A percentile compares a stretch with the other conserved stretches of the same genome.
Conservation (phyloP, 1,140 invertebrate genomes). For the Berghia stephanieae region DNA sequence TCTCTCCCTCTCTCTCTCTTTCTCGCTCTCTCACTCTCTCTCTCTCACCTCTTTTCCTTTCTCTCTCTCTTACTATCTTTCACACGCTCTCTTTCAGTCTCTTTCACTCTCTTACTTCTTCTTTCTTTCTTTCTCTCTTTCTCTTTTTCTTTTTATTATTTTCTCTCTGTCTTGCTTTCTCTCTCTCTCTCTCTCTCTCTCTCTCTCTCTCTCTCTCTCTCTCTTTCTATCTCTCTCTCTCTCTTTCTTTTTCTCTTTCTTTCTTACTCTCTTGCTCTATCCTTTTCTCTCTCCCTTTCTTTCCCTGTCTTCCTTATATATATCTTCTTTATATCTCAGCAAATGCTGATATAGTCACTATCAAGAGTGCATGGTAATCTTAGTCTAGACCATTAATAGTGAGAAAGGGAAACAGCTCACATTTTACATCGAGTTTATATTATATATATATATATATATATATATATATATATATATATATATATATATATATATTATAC, state of each 20-base stretch:
- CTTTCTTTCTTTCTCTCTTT: neutral
- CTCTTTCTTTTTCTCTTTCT: neutral
- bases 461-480: neutral
- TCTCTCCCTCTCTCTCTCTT: neutral
- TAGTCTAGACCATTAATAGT: too few relatives aligned
- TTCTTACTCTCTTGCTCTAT: too few relatives aligned
- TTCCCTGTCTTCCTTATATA: neutral
- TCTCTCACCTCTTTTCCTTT: neutral
- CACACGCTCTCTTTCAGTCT: too few relatives aligned
- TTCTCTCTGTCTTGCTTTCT: slow-evolving; percentile 2
- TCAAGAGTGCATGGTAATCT: too few relatives aligned
- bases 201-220: slow-evolving; percentile 19
- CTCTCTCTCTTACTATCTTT: too few relatives aligned
- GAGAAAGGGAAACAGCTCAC: too few relatives aligned
- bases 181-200: slow-evolving; percentile 7
- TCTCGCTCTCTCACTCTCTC: too few relatives aligned
- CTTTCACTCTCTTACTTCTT: neutral
- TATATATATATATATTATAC: neutral
- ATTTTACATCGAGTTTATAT: neutral
- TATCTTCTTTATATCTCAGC: too few relatives aligned
- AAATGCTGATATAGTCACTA: too few relatives aligned
- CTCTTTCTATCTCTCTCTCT: neutral
- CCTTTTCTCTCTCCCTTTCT: neutral
- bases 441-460: neutral
- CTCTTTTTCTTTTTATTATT: too few relatives aligned